A percentile compares a stretch with the other conserved stretches of the same genome.
Conservation (phyloP, 2,113 vertebrate species). For the Lophius piscatorius region DNA sequence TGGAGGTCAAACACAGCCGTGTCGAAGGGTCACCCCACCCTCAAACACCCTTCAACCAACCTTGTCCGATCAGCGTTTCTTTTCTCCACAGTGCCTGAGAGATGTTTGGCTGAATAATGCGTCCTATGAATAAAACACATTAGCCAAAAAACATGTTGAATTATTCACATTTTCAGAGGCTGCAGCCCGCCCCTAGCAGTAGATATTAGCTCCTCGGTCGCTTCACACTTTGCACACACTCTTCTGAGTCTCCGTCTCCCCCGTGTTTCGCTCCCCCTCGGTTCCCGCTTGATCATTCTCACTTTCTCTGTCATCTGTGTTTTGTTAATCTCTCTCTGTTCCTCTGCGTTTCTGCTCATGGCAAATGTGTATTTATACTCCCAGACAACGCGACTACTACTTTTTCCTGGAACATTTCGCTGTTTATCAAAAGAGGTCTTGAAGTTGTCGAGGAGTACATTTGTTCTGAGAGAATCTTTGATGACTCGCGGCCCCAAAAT, state of each 20-base stretch:
- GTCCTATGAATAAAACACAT: constrained; percentile 85
- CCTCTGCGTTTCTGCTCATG: constrained; percentile 60
- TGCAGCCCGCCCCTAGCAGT: constrained; percentile 39
- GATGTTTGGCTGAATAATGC: constrained; percentile 78
- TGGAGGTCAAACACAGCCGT: constrained; percentile 34
- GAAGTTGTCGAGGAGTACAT: constrained; percentile 56
- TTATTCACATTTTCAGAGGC: constrained; percentile 82
- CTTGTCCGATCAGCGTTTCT: constrained; percentile 64
- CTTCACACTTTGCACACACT: constrained; percentile 57
- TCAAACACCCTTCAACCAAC: constrained; percentile 43
- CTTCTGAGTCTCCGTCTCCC: constrained; percentile 57
- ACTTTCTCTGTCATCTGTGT: constrained; percentile 57
- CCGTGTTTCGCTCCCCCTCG: constrained; percentile 24
- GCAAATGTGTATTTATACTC: constrained; percentile 75
- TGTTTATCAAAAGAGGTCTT: constrained; percentile 71
- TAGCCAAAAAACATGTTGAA: constrained; percentile 82
- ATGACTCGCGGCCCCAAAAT: constrained; percentile 60
- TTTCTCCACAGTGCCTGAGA: constrained; percentile 72
- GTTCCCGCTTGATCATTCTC: constrained; percentile 52
- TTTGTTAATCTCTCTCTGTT: constrained; percentile 68
- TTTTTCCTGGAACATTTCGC: constrained; percentile 62
- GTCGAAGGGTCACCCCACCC: constrained; percentile 13
- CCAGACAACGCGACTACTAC: constrained; percentile 65
- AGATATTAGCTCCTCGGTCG: constrained; percentile 75
- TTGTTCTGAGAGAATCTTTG: constrained; percentile 73